Evolutionary conservation across 2,797 vertebrate species (phyloP), one percentile per base, ranked within the genome.

Genomic region (Xenopus petersii): DNA sequence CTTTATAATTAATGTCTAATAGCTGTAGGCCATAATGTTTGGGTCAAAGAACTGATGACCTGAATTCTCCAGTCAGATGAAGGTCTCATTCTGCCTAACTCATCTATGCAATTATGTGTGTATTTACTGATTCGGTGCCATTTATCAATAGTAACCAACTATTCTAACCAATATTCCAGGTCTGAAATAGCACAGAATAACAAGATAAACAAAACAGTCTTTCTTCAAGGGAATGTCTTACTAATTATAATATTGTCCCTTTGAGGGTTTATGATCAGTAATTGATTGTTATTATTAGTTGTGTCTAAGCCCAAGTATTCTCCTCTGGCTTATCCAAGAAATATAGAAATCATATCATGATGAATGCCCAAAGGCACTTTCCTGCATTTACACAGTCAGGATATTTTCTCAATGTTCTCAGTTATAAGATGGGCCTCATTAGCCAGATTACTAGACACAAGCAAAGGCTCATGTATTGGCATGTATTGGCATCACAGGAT

Each of bases 361-460:
- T 30, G 26, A 30, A 30, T 30, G 26, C 26, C 26, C 26, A 2
- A 30, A 30, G 26, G 4, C 26, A 2, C 26, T 4, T 30, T 30
- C 26, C 2, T 30, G 26, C 26, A 30, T 30, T 2, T 30, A 30
- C 4, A 30, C 26, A 30, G 26, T 30, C 4, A 30, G 26, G 26
- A 30, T 30, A 30, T 8, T 56, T 56, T 56, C 15, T 30, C 26
- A 30, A 56, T 15, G 16, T 56, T 56, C 16, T 16, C 3, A 3
- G 2, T 56, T 56, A 12, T 16, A 56, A 17, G 16, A 9, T 15
- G 15, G 16, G 54, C 54, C 54, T 56, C 54, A 56, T 56, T 56
- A 56, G 54, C 54, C 0, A 56, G 16, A 56, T 56, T 56, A 56
- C 54, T 76, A 30, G 54, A 56, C 54, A 56, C 54, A 56, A 56